Conservation (phyloP, 2,888 invertebrate genomes). For the Hypomecis punctinalis region DNA sequence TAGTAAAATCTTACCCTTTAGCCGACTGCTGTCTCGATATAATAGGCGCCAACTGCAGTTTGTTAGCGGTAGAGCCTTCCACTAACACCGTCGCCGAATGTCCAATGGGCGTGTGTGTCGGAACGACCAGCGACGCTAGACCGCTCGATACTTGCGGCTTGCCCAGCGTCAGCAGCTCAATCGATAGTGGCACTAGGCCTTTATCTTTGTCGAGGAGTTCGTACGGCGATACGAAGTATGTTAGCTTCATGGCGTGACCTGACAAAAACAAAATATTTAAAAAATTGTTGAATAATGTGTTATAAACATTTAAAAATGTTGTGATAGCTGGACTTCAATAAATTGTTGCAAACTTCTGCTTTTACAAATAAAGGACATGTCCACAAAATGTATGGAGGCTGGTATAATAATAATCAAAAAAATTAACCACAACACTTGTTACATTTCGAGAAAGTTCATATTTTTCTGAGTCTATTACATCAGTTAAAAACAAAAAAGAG, state of each 20-base stretch:
- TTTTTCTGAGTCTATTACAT: too few relatives aligned
- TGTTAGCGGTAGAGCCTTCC: slow-evolving; percentile 94
- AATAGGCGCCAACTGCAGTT: slow-evolving; percentile 90
- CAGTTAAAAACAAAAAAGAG: too few relatives aligned
- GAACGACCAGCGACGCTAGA: slow-evolving; percentile 71
- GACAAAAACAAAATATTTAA: slow-evolving; percentile 40
- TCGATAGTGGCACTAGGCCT: slow-evolving; percentile 89
- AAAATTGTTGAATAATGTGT: background rate
- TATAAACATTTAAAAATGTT: too few relatives aligned
- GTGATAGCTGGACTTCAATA: too few relatives aligned
- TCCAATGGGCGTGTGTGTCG: slow-evolving; percentile 88
- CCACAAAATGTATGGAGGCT: too few relatives aligned
- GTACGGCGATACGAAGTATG: slow-evolving; percentile 97
- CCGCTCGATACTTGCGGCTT: slow-evolving; percentile 67
- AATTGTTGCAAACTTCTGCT: too few relatives aligned
- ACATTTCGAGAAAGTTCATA: too few relatives aligned
- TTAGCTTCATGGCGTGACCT: slow-evolving; percentile 97
- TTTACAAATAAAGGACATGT: too few relatives aligned
- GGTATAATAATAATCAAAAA: too few relatives aligned
- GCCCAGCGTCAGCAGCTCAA: slow-evolving; percentile 88
- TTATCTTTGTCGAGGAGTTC: slow-evolving; percentile 93
- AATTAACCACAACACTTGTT: too few relatives aligned
- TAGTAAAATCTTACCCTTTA: slow-evolving; percentile 91
- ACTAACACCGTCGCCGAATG: slow-evolving; percentile 95
- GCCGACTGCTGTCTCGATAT: slow-evolving; percentile 89